These are phyloP conservation scores for Phoenicopterus ruber DNA, from an alignment of 2,113 vertebrate species.

Conservation along the genomic window DNA sequence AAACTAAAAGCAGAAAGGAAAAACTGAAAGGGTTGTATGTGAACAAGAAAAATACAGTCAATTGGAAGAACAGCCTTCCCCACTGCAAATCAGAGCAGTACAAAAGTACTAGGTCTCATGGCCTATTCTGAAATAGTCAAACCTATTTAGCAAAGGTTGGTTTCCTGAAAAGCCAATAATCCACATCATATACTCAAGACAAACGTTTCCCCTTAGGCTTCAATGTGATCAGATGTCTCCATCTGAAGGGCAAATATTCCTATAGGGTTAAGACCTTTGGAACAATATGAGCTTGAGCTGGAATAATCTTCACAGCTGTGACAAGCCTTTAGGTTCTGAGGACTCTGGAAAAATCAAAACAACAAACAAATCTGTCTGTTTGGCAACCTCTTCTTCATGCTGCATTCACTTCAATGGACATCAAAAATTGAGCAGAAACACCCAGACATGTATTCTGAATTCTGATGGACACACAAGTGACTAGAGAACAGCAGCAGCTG, in stretches of 20 bases:
- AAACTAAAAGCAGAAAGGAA: slow-evolving; percentile 16
- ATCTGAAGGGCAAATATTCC: neutral
- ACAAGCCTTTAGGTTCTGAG: neutral
- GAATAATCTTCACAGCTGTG: neutral
- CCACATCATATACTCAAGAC: neutral
- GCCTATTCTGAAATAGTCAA: neutral
- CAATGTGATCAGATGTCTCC: neutral
- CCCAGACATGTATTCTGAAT: neutral
- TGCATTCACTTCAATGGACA: neutral
- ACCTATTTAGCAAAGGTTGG: slow-evolving; percentile 7
- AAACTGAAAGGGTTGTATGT: neutral
- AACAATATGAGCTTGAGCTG: neutral
- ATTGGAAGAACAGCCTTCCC: neutral
- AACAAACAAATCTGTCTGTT: neutral
- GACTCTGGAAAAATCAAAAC: neutral
- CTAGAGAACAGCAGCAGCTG: neutral
- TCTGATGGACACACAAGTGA: neutral
- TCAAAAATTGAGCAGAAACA: neutral
- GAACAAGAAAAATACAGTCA: neutral
- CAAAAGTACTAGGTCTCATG: neutral
- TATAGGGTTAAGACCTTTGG: neutral
- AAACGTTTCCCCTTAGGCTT: neutral
- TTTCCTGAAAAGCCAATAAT: slow-evolving; percentile 55
- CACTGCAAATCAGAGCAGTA: neutral
- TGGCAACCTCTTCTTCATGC: neutral